Evolutionary conservation across 2,888 invertebrate species (phyloP).

Genomic region (Aplocera efformata): DNA sequence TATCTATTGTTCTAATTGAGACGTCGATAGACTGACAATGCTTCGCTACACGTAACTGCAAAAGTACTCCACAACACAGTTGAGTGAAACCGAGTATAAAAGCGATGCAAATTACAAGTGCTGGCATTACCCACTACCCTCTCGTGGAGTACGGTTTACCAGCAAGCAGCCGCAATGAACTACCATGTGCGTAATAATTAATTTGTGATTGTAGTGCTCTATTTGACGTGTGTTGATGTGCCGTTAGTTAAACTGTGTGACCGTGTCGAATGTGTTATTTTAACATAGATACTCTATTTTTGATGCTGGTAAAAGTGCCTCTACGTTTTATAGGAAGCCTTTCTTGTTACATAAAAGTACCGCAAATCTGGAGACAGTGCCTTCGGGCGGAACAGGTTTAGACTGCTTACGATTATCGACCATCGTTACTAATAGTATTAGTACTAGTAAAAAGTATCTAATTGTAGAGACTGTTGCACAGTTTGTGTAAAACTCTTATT

Average conservation of each 20-base stretch:
- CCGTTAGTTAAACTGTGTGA: conserved; percentile 7
- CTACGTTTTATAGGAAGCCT: conserved; percentile 49
- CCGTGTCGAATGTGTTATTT: conserved; percentile 31
- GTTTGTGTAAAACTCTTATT: conserved; percentile 8
- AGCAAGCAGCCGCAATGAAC: conserved; percentile 57
- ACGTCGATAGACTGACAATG: conserved; percentile 67
- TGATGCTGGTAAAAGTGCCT: conserved; percentile 38
- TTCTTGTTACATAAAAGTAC: conserved; percentile 52
- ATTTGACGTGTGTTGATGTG: no score
- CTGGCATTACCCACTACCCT: conserved; percentile 72
- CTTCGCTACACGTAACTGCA: conserved; percentile 59
- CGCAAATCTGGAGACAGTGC: conserved; percentile 38
- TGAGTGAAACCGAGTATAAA: conserved; percentile 76
- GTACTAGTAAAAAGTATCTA: no score
- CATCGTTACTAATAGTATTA: conserved; percentile 21
- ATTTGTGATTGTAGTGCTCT: conserved; percentile 34
- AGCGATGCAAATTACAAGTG: conserved; percentile 75
- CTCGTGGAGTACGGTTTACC: conserved; percentile 56
- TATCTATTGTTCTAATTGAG: conserved; percentile 71
- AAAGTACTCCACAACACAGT: conserved; percentile 53
- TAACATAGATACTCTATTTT: conserved; percentile 31
- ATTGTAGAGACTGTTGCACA: background rate
- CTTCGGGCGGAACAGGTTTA: conserved; percentile 46
- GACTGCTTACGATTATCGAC: conserved; percentile 25
- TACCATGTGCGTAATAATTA: conserved; percentile 72